phyloP scores from a whole-genome alignment of 1,140 invertebrate genomes.

The Branchinecta lindahli region DNA sequence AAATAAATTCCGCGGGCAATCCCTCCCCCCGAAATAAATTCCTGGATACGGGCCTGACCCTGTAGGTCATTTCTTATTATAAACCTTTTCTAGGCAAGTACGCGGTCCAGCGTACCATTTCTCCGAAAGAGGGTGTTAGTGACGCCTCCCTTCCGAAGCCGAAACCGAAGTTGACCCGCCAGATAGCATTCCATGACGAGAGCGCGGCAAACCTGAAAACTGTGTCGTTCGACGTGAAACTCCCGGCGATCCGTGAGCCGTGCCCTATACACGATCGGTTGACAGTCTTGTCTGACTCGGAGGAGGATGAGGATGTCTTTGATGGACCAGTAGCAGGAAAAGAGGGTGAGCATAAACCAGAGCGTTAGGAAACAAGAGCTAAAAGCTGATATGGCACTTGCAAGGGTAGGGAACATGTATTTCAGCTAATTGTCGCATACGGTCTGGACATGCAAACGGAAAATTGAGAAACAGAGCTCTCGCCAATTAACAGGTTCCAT shows the following conservation, averaged over 20 bases:
- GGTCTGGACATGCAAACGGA: too few species aligned
- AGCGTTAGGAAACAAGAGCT: too few species aligned
- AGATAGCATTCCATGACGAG: slow-evolving; percentile 53
- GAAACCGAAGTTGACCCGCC: slow-evolving; percentile 54
- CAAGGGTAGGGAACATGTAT: too few species aligned
- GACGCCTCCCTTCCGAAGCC: slow-evolving; percentile 25
- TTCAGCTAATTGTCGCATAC: too few species aligned
- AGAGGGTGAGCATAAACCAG: too few species aligned
- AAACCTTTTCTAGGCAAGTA: neutral
- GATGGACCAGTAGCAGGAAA: neutral
- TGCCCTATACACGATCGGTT: neutral
- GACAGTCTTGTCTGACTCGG: neutral
- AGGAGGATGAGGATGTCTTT: slow-evolving; percentile 1
- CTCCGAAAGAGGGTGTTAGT: slow-evolving; percentile 20
- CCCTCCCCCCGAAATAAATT: too few species aligned
- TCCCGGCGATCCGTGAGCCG: neutral
- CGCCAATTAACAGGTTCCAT: too few species aligned
- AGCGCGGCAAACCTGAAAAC: slow-evolving; percentile 10
- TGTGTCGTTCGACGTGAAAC: slow-evolving; percentile 17
- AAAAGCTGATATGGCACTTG: too few species aligned
- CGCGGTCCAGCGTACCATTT: slow-evolving; percentile 21
- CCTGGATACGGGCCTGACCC: too few species aligned
- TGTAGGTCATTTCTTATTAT: too few species aligned
- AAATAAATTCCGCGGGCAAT: too few species aligned
- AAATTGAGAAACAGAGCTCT: too few species aligned